These are phyloP conservation scores for Drosophila navojoa DNA, from an alignment of 1,140 invertebrate species.

Conservation along the genomic window DNA sequence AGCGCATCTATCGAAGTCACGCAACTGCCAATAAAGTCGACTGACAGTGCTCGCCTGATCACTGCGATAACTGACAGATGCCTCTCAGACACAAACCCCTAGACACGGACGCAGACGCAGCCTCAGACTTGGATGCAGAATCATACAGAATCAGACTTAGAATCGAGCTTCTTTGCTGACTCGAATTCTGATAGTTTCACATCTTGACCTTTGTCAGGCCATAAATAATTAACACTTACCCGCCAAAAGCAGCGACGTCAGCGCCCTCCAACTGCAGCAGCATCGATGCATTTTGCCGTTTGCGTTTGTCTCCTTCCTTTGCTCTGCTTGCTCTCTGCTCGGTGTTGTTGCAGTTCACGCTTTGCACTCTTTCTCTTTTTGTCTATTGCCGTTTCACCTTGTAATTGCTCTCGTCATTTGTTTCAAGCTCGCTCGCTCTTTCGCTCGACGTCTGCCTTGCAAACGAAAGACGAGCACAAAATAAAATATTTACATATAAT, in stretches of 20 bases:
- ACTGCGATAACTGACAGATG: slow-evolving; percentile 4
- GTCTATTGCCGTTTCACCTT: background rate
- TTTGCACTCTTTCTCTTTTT: slow-evolving; percentile 3
- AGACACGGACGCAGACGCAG: background rate
- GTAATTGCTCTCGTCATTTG: slow-evolving; percentile 25
- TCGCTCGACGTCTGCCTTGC: background rate
- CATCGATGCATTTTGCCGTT: slow-evolving; percentile 52
- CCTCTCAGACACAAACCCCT: background rate
- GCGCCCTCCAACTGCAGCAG: slow-evolving; percentile 44
- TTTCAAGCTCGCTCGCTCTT: background rate
- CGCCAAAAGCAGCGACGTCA: slow-evolving; percentile 45
- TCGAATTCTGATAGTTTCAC: slow-evolving; percentile 22
- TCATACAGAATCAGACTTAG: background rate
- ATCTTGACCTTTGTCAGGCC: slow-evolving; percentile 12
- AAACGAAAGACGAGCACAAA: slow-evolving; percentile 3
- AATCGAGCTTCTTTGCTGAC: no score
- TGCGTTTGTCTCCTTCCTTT: slow-evolving; percentile 16
- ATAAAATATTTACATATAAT: slow-evolving; percentile 5
- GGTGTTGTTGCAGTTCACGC: slow-evolving; percentile 14
- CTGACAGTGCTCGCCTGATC: slow-evolving; percentile 29
- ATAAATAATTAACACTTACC: slow-evolving; percentile 53
- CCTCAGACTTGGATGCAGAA: background rate
- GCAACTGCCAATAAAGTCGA: slow-evolving; percentile 44
- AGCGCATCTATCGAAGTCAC: slow-evolving; percentile 24
- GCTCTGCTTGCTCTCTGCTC: background rate